Base-by-base conservation (phyloP, 1,140 invertebrate genomes). In the Oryctes rhinoceros region DNA sequence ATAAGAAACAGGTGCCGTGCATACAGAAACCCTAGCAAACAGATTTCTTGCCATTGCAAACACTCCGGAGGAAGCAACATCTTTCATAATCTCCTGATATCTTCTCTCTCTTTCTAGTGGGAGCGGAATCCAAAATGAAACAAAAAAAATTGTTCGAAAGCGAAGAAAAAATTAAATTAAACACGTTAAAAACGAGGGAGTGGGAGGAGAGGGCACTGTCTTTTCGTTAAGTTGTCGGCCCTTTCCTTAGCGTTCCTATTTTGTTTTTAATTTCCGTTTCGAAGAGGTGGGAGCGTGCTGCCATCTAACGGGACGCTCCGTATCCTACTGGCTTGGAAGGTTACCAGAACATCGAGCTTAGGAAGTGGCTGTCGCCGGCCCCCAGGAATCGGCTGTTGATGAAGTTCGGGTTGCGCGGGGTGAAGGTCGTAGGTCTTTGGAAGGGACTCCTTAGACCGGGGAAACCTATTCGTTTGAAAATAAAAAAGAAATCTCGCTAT, bases 321-420 rank as follows among this genome's bases (percentile, higher is more conserved):
- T 1, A 44, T 44, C 20, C 71, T 78, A 44, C 39, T 59, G 53
- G 39, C 39, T 59, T 59, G 6, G 53, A 6, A 18, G 53, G 6
- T 15, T 62, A 80, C 79, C 79, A 80, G 59, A 80, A 80, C 18
- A 80, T 74, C n/a, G 71, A 76, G 44, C 67, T 76, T 20, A 74
- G 74, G 48, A 76, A 62, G 13, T 35, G 44, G 48, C 67, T 80
- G 44, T 80, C 79, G 7, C 79, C 79, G 13, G 79, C 79, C 9
- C 79, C 79, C 74, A 80, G 47, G 20, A 76, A 76, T 49, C 75
- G 15, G 47, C 47, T 76, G 75, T 76, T 76, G 11, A 76, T 49
- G 35, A 47, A 76, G 20, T 76, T 76, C 13, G 75, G 75, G 15
- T 47, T 49, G 13, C 75, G 35, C 13, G 13, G 75, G 39, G 75